Base-by-base conservation (phyloP, 1,140 invertebrate species). In the Camponotus pennsylvanicus region DNA sequence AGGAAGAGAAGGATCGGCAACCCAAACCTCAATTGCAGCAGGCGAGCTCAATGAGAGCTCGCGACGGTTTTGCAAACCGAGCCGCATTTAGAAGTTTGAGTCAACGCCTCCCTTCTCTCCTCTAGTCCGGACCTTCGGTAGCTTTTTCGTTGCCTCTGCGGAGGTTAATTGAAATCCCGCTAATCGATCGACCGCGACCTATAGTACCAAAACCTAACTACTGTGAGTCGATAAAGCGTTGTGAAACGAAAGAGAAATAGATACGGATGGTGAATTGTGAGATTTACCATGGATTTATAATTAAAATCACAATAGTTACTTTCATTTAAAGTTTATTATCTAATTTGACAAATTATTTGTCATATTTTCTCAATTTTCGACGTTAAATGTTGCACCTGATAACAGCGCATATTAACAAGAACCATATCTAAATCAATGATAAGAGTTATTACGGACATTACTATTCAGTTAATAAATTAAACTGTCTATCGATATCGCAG, bases 161-260 rank as follows among this genome's bases (percentile, higher is more conserved):
- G 49, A 52, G 83, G 88, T 93, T 93, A 93, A 93, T 93, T 92
- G 92, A 92, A 92, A 92, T 91, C 90, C 89, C 59, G 45, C 88
- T 89, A 82, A 90, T 92, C 92, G 90, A 93, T 92, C 86, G 89
- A 89, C 86, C 89, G 61, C 83, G 89, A 89, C 85, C 89, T 84
- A 79, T 61, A 52, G 32, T 71, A 66, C 77, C 32, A 18, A 59
- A 80, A 80, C 52, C 66, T 49, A 66, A 57, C 66, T 70, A 83
- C 40, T 55, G 7, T 2, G 79, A 73, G 18, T 61, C 52, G 55
- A 59, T 45, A 15, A n/a, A 80, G 15, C 57, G 55, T 4, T 13
- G 67, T 8, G 49, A 63, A 71, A 71, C 66, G 37, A 42, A 27
- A 37, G 42, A 6, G 21, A 37, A 40, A 34, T 37, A 42, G 40